Base-by-base conservation (phyloP, 2,888 invertebrate species). In the Octodonta nipae region DNA sequence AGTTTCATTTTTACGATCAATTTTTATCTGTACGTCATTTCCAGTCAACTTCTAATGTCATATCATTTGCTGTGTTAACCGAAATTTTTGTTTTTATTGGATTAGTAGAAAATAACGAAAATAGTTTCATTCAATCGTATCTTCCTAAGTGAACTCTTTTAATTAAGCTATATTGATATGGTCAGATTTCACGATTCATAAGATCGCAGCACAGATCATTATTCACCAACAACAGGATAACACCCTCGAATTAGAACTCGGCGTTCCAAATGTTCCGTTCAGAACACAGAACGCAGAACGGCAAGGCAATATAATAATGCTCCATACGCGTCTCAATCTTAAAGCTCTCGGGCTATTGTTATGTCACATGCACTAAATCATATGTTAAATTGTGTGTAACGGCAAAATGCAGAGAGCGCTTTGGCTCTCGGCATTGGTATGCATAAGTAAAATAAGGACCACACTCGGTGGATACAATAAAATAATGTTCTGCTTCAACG, bases 361-460 rank as follows among this genome's bases (percentile, higher is more conserved):
- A 45, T 45, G 47, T 49, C 45, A 45, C 46, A 45, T 47, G 45
- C 43, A 47, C 44, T 53, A 47, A 48, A 48, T 53, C 52, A 53
- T 50, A 50, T 43, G 51, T 53, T 53, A 53, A 53, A 53, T 53
- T 53, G 52, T 40, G 44, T 48, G 52, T 51, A 46, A 51, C 51
- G 40, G 42, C 42, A 37, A 40, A 30, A 22, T 15, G 24, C 32
- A 15, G 30, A 16, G 32, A 24, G 25, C n/a, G n/a, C n/a, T n/a
- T n/a, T n/a, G 22, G 33, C 26, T 13, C 26, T 20, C 35, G 26
- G 31, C 29, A 33, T 35, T 35, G 34, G 31, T 36, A 37, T 36
- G 35, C 42, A 38, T 39, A 38, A 46, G 38, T 40, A 40, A 42
- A 43, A 44, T 40, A 44, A 45, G 45, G 46, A 46, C 46, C 46